Evolutionary conservation across 2,797 vertebrate species (phyloP).

Genomic region (Sarcophilus harrisii): DNA sequence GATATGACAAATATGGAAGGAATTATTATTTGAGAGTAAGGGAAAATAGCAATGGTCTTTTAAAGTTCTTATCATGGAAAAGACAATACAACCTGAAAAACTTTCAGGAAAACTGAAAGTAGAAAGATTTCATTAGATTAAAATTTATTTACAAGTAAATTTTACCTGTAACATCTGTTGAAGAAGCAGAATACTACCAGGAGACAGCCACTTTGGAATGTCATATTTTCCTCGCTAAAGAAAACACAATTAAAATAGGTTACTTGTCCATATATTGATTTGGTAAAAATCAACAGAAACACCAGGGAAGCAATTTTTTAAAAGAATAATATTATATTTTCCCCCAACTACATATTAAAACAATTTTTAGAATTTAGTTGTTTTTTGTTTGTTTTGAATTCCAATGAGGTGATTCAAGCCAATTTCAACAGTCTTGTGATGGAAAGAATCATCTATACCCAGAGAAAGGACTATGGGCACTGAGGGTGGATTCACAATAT

Average conservation of each 20-base stretch:
- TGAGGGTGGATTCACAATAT: too few relatives aligned
- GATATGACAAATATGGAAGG: neutral
- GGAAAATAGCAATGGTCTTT: neutral
- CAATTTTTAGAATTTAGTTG: neutral
- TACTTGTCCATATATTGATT: neutral
- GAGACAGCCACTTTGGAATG: slow-evolving; percentile 93
- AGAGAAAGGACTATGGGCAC: too few relatives aligned
- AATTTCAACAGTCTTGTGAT: too few relatives aligned
- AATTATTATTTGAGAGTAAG: slow-evolving; percentile 2
- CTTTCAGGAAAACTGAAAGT: neutral
- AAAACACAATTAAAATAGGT: slow-evolving; percentile 59
- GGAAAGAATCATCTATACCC: too few relatives aligned
- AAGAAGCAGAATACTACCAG: slow-evolving; percentile 90
- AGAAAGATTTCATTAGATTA: neutral
- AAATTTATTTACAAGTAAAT: slow-evolving; percentile 32
- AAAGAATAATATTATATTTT: neutral
- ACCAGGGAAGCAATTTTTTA: neutral
- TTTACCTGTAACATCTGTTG: slow-evolving; percentile 97
- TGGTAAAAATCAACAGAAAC: neutral
- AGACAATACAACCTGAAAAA: neutral
- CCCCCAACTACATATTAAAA: neutral
- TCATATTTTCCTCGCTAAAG: slow-evolving; percentile 92
- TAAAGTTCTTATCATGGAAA: rapidly evolving
- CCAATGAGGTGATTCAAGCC: too few relatives aligned
- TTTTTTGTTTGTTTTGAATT: too few relatives aligned